Evolutionary conservation across 2,888 invertebrate species (phyloP), one percentile per base, ranked within the genome.

Genomic region (Escarpia spicata): DNA sequence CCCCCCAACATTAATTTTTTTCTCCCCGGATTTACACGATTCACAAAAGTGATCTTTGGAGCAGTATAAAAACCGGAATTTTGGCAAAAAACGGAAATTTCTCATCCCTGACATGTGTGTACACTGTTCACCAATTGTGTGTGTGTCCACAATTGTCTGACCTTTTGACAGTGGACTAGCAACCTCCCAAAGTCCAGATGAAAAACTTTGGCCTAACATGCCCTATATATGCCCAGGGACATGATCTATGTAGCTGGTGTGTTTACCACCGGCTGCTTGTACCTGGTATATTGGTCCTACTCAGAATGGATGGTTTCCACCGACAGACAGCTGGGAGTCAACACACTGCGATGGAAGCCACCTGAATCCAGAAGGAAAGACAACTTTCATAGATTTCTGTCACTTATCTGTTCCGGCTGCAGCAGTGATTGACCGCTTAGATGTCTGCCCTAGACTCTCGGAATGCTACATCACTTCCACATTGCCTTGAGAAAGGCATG

Each of bases 191-290:
- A 3, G 19, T 26, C 19, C 75, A 52, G 52, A 52, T 52, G 52
- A 12, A 75, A 75, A 75, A 75, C 60, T 75, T 75, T 75, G 60
- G 60, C 60, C 60, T 75, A 75, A 75, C 60, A 75, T 75, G 60
- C 60, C 60, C 75, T 15, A 4, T 15, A 9, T 52, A 15, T 52
- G 52, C 52, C 45, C 26, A 26, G 75, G 26, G n/a, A 19, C 26
- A 26, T 75, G 75, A 75, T 75, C 19, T 75, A 75, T 75, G 75
- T 75, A 26, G 26, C 75, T 6, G 19, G 26, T 3, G 52, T 75
- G 75, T 75, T 75, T 75, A 75, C 75, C 75, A 75, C 75, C 19
- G 19, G 75, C 26, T 75, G 75, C 75, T 75, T 75, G 6, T 19
- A 26, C 19, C 19, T 75, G 75, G n/a, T 26, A 26, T 26, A 19